Percentiles rank a stretch among this genome's conserved stretches.
phyloP scores from a whole-genome alignment of 2,888 invertebrate species.

The Pycnomerus fuliginosus region DNA sequence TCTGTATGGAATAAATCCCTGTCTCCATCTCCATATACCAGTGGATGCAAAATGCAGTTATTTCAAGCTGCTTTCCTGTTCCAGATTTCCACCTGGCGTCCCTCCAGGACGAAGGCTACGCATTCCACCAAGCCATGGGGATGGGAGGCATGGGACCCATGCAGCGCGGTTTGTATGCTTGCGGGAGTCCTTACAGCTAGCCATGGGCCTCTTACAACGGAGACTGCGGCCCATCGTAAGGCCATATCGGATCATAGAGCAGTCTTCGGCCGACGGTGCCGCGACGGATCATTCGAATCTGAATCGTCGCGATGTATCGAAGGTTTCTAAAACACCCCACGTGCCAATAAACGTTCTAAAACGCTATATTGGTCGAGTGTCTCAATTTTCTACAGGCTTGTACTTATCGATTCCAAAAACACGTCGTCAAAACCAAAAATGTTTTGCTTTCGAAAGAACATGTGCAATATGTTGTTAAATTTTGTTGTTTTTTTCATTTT shows the following conservation, averaged over 20 bases:
- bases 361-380: slow-evolving; percentile 20
- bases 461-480: slow-evolving; percentile 37
- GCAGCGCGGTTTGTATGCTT: slow-evolving; percentile 56
- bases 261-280: slow-evolving; percentile 51
- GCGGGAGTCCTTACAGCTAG: slow-evolving; percentile 57
- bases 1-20: slow-evolving; percentile 1
- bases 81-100: slow-evolving; percentile 57
- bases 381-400: slow-evolving; percentile 9
- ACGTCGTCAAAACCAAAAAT: background rate
- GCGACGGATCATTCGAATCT: slow-evolving; percentile 36
- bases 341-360: slow-evolving; percentile 45
- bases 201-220: slow-evolving; percentile 57
- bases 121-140: slow-evolving; percentile 57
- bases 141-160: slow-evolving; percentile 56
- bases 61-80: slow-evolving; percentile 37
- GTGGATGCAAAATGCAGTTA: slow-evolving; percentile 19
- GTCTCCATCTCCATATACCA: slow-evolving; percentile 22
- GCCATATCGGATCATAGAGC: slow-evolving; percentile 47
- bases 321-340: slow-evolving; percentile 17
- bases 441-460: slow-evolving; percentile 8
- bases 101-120: slow-evolving; percentile 57
- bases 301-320: slow-evolving; percentile 27
- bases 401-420: no score
- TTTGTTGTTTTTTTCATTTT: slow-evolving; percentile 16
- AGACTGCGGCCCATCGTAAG: slow-evolving; percentile 54